A percentile compares a stretch with the other conserved stretches of the same genome.
These are phyloP conservation scores for Vanessa tameamea DNA, from an alignment of 1,140 invertebrate species.

Conservation along the genomic window DNA sequence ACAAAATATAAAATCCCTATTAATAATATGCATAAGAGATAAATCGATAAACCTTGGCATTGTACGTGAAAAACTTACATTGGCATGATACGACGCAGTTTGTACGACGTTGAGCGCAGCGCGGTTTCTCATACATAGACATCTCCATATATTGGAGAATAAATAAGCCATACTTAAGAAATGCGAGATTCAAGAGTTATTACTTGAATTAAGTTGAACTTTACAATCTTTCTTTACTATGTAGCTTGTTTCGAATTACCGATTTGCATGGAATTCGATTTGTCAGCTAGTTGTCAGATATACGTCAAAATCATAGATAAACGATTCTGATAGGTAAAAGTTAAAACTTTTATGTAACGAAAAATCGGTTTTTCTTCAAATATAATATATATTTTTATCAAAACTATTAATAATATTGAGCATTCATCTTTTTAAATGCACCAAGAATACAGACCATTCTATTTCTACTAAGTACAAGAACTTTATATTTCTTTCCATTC, in stretches of 20 bases:
- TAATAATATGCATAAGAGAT: background rate
- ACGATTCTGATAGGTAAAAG: background rate
- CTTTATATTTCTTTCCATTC: no score
- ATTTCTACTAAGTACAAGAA: no score
- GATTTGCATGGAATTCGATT: background rate
- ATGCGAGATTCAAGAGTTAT: background rate
- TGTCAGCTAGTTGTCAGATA: background rate
- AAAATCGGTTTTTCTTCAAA: no score
- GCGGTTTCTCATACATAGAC: constrained; percentile 63
- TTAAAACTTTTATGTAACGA: background rate
- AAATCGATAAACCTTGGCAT: constrained; percentile 70
- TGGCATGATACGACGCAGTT: constrained; percentile 74
- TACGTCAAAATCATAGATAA: background rate
- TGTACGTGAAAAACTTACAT: constrained; percentile 68
- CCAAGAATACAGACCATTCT: no score
- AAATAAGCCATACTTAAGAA: constrained; percentile 56
- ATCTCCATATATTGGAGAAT: constrained; percentile 58
- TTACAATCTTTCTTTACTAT: background rate
- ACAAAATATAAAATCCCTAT: constrained; percentile 36
- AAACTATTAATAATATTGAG: no score
- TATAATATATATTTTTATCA: no score
- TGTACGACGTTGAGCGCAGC: constrained; percentile 51
- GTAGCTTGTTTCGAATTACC: background rate
- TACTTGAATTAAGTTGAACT: background rate
- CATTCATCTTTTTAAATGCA: no score